Evolutionary conservation across 2,797 vertebrate genomes (phyloP), one percentile per base, ranked within the genome.

Genomic region (Esox masquinongy): DNA sequence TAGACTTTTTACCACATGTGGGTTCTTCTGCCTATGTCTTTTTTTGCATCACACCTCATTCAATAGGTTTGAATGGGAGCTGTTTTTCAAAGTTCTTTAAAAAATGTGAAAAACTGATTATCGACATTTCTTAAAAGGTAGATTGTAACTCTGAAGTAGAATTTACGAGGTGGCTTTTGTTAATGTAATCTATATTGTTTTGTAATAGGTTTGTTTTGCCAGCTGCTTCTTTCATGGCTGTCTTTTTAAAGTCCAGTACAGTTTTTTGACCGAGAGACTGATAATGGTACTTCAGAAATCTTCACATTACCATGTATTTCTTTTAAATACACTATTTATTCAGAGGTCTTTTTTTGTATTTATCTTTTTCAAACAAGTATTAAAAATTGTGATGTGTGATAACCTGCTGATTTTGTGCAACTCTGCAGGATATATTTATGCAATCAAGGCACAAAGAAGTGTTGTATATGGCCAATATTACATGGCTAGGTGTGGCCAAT

Each of bases 241-340:
- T 19, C 12, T 31, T 34, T 66, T 66, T 66, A 34, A 17, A 31
- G 22, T 11, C 53, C 0, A 59, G 5, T 59, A 56, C n/a, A 56
- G 19, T 56, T 56, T 56, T 1, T 43, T 6, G n/a, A 14, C 56
- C 19, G 17, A 12, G 22, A 22, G 19, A n/a, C 8, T 61, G n/a
- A 61, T 61, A n/a, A 61, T 61, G 56, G 56, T 61, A 61, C 56
- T 26, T 61, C 22, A 61, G n/a, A 56, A 56, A 56, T 7, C 53
- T 8, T 56, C 19, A 61, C 11, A 24, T 61, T 61, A 59, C n/a
- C 22, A 22, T 64, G 26, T 31, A 24, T 26, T 31, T 29, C 29
- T 66, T 24, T 1, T 66, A 34, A 34, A 17, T 17, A 16, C 29
- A 36, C 6, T 31, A 67, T 67, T 17, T 17, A 66, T 34, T 34